Conservation (phyloP, 1,140 invertebrate species). For the Ips typographus region DNA sequence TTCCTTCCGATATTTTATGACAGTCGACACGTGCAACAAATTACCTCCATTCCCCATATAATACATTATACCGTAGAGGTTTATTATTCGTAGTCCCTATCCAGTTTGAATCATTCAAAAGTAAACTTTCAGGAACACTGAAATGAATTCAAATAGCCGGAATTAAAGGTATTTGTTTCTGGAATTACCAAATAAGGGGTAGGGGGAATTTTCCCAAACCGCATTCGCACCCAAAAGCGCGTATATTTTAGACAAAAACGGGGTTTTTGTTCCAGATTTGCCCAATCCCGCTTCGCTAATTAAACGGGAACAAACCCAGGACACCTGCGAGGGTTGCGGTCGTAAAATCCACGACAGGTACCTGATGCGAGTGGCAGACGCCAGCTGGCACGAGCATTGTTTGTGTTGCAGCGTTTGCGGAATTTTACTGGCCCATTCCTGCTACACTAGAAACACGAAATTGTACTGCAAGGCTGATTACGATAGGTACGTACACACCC, state of each 20-base stretch:
- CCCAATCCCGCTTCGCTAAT: slow-evolving; percentile 49
- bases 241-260: no score
- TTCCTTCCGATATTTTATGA: slow-evolving; percentile 30
- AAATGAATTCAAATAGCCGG: no score
- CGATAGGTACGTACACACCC: slow-evolving; percentile 67
- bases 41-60: not conserved
- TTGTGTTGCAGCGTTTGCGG: slow-evolving; percentile 88
- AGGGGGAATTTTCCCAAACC: no score
- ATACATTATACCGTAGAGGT: no score
- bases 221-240: no score
- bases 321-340: slow-evolving; percentile 88
- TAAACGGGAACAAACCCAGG: slow-evolving; percentile 67
- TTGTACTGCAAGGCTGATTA: slow-evolving; percentile 95
- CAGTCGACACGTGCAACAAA: slow-evolving; percentile 27
- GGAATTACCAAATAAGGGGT: no score
- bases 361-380: slow-evolving; percentile 87
- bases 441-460: slow-evolving; percentile 88
- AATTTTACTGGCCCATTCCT: slow-evolving; percentile 81
- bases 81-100: no score
- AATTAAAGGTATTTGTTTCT: no score
- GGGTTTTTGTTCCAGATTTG: slow-evolving; percentile 15
- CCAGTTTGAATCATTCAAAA: no score
- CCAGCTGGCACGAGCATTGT: slow-evolving; percentile 93
- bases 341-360: slow-evolving; percentile 90
- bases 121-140: no score